Percentiles rank a stretch among this genome's conserved stretches.
phyloP scores from a whole-genome alignment of 2,888 invertebrate species.

The Coecobrya sp. region DNA sequence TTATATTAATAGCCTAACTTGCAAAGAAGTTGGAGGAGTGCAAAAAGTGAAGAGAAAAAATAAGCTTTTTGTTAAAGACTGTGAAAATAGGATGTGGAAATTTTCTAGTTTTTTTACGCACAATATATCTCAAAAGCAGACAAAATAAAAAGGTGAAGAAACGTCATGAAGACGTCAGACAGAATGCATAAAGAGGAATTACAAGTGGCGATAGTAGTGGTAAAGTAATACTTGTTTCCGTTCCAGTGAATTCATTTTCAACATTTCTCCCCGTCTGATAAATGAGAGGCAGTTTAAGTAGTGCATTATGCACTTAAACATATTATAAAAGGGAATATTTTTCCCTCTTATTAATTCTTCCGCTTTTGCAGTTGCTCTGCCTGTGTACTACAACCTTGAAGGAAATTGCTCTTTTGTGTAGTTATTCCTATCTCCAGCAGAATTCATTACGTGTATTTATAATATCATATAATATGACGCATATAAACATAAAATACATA shows the following conservation, averaged over 20 bases:
- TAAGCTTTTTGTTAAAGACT: conserved; percentile 34
- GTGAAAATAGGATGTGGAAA: conserved; percentile 69
- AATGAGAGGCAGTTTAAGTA: neutral
- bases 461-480: too few relatives aligned
- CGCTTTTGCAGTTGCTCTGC: neutral
- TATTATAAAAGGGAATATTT: neutral
- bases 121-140: conserved; percentile 54
- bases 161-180: conserved; percentile 5
- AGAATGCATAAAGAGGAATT: conserved; percentile 25
- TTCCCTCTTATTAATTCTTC: neutral
- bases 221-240: conserved; percentile 1
- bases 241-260: conserved; percentile 39
- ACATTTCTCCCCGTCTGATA: neutral
- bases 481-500: too few relatives aligned
- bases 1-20: conserved; percentile 62
- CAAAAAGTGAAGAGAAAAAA: conserved; percentile 37
- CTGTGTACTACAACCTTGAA: neutral
- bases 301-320: neutral
- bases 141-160: conserved; percentile 70
- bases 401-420: too few relatives aligned
- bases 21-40: neutral
- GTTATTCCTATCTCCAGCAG: too few relatives aligned
- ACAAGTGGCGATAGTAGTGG: conserved; percentile 18
- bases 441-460: too few relatives aligned
- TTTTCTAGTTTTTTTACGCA: conserved; percentile 76